Evolutionary conservation across 1,140 invertebrate genomes (phyloP).

Genomic region (Drosophila carrolli): DNA sequence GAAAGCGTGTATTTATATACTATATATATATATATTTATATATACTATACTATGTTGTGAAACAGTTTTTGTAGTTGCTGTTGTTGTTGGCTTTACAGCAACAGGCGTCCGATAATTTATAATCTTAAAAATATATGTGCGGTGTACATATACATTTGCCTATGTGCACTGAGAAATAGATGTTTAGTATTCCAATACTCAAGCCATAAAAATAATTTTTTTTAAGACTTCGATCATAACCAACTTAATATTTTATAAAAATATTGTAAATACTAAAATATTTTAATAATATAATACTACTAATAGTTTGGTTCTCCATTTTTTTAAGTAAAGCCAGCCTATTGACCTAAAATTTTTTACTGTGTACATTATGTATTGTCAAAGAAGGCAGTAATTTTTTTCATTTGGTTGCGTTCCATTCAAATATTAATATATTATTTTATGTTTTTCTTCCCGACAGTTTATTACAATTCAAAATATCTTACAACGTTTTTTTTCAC

Average conservation of each 20-base stretch:
- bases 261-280: no score
- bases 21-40: constrained; percentile 6
- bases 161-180: background rate
- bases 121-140: constrained; percentile 51
- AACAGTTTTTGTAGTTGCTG: constrained; percentile 38
- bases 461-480: constrained; percentile 4
- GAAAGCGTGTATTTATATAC: constrained; percentile 2
- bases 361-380: no score
- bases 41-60: constrained; percentile 41
- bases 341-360: no score
- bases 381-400: no score
- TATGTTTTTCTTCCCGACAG: background rate
- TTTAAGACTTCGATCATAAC: background rate
- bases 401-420: no score
- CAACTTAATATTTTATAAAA: no score
- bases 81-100: constrained; percentile 46
- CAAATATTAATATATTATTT: constrained; percentile 1
- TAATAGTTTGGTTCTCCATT: no score
- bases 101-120: constrained; percentile 67
- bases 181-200: no score
- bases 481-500: constrained; percentile 24
- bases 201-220: no score
- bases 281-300: no score
- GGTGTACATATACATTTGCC: background rate
- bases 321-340: no score